These are phyloP conservation scores for Perca fluviatilis DNA, from an alignment of 2,113 vertebrate species.

Conservation along the genomic window DNA sequence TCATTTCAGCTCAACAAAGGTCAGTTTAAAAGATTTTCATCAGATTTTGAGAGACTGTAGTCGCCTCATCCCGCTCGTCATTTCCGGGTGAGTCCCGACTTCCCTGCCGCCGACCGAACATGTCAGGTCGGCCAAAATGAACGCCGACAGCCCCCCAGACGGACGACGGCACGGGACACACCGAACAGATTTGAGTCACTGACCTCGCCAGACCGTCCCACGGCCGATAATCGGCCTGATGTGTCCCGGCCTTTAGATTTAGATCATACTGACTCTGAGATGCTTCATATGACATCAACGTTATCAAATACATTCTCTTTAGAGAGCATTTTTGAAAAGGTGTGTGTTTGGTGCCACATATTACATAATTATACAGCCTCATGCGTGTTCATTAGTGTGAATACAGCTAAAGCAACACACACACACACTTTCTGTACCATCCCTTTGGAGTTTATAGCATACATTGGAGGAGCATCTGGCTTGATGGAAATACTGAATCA, in stretches of 20 bases:
- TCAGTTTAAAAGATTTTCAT: too few species aligned
- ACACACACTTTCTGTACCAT: neutral
- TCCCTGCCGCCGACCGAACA: too few species aligned
- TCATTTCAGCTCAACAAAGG: too few species aligned
- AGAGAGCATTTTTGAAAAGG: neutral
- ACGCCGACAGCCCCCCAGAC: too few species aligned
- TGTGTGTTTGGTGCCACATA: neutral
- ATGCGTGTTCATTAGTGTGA: neutral
- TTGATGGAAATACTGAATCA: constrained; percentile 51
- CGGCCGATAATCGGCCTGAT: too few species aligned
- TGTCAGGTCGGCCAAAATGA: too few species aligned
- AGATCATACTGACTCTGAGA: neutral
- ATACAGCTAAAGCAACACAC: neutral
- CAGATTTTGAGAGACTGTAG: too few species aligned
- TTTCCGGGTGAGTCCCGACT: too few species aligned
- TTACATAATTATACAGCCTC: neutral
- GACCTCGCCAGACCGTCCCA: too few species aligned
- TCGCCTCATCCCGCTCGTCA: too few species aligned
- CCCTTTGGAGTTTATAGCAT: neutral
- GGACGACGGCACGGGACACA: too few species aligned
- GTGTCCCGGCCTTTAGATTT: neutral
- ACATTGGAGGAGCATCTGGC: neutral
- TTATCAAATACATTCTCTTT: neutral
- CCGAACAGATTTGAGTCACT: too few species aligned
- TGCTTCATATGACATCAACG: neutral